Percentiles rank a stretch among this genome's conserved stretches.
Conservation (phyloP, 1,140 invertebrate species). For the Spodoptera frugiperda region DNA sequence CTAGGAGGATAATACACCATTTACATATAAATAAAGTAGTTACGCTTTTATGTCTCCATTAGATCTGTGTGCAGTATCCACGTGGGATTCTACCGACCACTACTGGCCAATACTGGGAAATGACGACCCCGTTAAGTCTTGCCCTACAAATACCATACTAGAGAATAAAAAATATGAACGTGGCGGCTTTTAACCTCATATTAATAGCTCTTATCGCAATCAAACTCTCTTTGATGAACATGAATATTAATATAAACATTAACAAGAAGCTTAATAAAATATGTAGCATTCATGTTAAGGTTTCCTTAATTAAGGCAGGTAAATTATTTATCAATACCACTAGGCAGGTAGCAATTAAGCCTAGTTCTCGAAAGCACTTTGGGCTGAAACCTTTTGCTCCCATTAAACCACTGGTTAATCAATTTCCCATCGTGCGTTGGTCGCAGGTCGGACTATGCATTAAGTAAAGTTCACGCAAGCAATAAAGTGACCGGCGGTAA, state of each 20-base stretch:
- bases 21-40: slow-evolving; percentile 36
- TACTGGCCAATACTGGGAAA: slow-evolving; percentile 19
- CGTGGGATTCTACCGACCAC: slow-evolving; percentile 7
- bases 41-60: slow-evolving; percentile 30
- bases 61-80: slow-evolving; percentile 21
- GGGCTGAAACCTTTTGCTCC: slow-evolving; percentile 4
- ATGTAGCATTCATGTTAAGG: neutral
- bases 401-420: slow-evolving; percentile 28
- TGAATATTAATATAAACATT: neutral
- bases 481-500: slow-evolving; percentile 71
- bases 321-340: neutral
- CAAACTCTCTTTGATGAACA: neutral
- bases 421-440: slow-evolving; percentile 15
- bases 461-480: slow-evolving; percentile 57
- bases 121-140: neutral
- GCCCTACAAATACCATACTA: slow-evolving; percentile 4
- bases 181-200: neutral
- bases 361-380: slow-evolving; percentile 19
- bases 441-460: slow-evolving; percentile 40
- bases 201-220: neutral
- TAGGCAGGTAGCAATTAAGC: neutral
- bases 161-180: slow-evolving; percentile 4
- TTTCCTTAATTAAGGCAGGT: neutral
- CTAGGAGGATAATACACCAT: slow-evolving; percentile 7
- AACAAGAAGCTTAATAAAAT: no score